Evolutionary conservation across 2,113 vertebrate genomes (phyloP).

Genomic region (Pelmatolapia mariae): DNA sequence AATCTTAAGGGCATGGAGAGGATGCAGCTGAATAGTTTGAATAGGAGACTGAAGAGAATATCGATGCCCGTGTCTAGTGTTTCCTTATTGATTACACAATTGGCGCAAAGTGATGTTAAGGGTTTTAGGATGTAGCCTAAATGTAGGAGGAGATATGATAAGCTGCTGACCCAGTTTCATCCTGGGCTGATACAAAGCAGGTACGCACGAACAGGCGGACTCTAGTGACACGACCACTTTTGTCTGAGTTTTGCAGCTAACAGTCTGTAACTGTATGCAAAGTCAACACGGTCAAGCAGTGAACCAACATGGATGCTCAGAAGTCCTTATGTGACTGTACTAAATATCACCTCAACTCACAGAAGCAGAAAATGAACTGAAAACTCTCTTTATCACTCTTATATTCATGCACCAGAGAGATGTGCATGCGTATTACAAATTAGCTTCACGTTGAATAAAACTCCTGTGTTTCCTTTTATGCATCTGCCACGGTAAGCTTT

Average conservation of each 20-base stretch:
- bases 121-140: not conserved
- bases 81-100: not conserved
- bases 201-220: not conserved
- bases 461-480: not conserved
- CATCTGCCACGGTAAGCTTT: not conserved
- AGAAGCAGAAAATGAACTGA: not conserved
- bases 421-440: not conserved
- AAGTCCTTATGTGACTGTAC: not conserved
- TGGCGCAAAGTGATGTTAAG: not conserved
- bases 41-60: not conserved
- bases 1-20: conserved; percentile 7
- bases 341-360: not conserved
- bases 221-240: not conserved
- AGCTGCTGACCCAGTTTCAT: not conserved
- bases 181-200: not conserved
- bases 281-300: not conserved
- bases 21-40: not conserved
- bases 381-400: not conserved
- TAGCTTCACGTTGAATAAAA: not conserved
- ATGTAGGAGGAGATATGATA: not conserved
- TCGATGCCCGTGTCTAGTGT: not conserved
- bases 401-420: not conserved
- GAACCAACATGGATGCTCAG: not conserved
- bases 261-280: not conserved
- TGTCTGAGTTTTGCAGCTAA: not conserved